These are phyloP conservation scores for human DNA, from an alignment of 2,113 vertebrate species.

Conservation along the genomic window DNA sequence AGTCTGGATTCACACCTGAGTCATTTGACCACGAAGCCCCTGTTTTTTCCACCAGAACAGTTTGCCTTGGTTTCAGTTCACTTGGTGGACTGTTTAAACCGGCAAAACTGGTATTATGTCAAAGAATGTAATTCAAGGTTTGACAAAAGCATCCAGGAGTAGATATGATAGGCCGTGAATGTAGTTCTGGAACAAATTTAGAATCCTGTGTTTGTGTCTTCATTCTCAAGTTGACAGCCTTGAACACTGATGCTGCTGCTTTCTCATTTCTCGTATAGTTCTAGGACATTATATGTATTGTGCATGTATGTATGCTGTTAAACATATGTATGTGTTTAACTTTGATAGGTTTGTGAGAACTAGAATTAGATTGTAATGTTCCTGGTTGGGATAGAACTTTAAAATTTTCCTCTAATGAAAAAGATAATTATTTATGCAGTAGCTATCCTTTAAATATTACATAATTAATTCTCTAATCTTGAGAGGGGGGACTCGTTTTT, in stretches of 20 bases:
- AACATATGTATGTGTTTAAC: not conserved
- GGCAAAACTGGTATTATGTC: conserved; percentile 10
- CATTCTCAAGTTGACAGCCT: not conserved
- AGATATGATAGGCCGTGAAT: not conserved
- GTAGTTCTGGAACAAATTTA: conserved; percentile 19
- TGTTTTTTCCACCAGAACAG: not conserved
- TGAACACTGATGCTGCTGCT: not conserved
- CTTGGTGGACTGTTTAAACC: conserved; percentile 17
- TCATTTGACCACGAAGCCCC: not conserved
- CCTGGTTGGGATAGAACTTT: not conserved
- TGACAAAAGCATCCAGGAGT: not conserved
- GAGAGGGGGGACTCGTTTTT: not conserved
- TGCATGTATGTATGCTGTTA: not conserved
- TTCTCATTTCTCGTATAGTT: conserved; percentile 11
- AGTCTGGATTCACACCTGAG: not conserved
- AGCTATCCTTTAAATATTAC: conserved; percentile 7
- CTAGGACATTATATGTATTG: not conserved
- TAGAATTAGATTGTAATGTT: conserved; percentile 32
- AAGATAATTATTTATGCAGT: not conserved
- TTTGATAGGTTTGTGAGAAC: conserved; percentile 22
- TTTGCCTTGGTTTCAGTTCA: not conserved
- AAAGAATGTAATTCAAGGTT: not conserved
- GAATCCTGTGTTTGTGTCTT: not conserved
- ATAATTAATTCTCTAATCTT: not conserved
- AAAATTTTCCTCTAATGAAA: not conserved